Evolutionary conservation across 2,888 invertebrate species (phyloP), one percentile per base, ranked within the genome.

Genomic region (Drosophila birchii): DNA sequence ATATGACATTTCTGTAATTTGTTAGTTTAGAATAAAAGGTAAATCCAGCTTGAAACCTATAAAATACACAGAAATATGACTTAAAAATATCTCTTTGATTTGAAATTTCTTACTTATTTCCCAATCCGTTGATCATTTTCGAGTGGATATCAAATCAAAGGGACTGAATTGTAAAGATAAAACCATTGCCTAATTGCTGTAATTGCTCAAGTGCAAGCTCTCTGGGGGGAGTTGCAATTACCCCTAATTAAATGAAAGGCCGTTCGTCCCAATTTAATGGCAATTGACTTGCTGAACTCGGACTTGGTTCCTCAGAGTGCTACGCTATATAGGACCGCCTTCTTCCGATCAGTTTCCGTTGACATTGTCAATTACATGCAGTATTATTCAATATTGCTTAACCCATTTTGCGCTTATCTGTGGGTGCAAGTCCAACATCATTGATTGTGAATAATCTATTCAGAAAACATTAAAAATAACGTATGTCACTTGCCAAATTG

Each of bases 401-500:
- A 58, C 68, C 57, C 43, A 69, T 69, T 62, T 68, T 41, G 20
- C 12, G 49, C 49, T 69, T 69, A 69, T 69, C 70, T 8, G 45
- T 38, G 67, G 67, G 56, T 69, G 47, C 56, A 69, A 68, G 67
- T 68, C 67, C 67, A 69, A 56, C 67, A 41, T 67, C 54, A 55
- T 55, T 36, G 55, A 67, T 67, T 67, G 41, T 55, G 6, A 39
- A 34, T 41, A 63, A 73, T 55, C 55, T 62, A 58, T 68, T 36
- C 44, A 58, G 61, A 63, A 43, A 67, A 70, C 56, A 59, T 44
- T 59, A 49, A 59, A 73, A 58, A 66, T 51, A 73, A 36, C 75
- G 67, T 67, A 67, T 84, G 81, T 73, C 85, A 85, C 56, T 68
- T 67, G 75, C 75, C 69, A 75, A 76, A 69, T 63, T 79, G 74